Evolutionary conservation across 2,888 invertebrate species (phyloP).

Genomic region (Drosophila paramelanica): DNA sequence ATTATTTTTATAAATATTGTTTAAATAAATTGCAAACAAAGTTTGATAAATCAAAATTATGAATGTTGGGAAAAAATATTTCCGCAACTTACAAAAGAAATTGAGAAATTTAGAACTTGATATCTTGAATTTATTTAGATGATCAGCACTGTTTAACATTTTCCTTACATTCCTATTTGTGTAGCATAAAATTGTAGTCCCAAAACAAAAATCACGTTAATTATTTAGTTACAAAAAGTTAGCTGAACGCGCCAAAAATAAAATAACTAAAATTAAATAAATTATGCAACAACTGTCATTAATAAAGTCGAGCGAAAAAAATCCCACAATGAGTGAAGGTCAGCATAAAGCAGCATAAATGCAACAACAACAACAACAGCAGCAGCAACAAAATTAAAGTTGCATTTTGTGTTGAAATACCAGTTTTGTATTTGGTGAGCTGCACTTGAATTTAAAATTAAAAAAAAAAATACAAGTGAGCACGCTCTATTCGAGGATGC

Average conservation of each 20-base stretch:
- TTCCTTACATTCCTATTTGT: slow-evolving; percentile 22
- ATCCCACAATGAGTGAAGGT: slow-evolving; percentile 79
- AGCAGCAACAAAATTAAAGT: slow-evolving; percentile 58
- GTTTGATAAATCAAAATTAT: not conserved
- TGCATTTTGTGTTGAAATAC: slow-evolving; percentile 77
- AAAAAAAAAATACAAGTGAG: slow-evolving; percentile 18
- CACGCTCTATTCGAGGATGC: not conserved
- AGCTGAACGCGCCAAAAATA: slow-evolving; percentile 54
- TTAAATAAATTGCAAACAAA: slow-evolving; percentile 18
- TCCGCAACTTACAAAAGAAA: not conserved
- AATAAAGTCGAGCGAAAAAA: slow-evolving; percentile 73
- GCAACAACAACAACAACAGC: slow-evolving; percentile 47
- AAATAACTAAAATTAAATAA: slow-evolving; percentile 61
- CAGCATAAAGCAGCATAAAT: slow-evolving; percentile 73
- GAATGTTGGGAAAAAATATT: not conserved
- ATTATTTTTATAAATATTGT: not conserved
- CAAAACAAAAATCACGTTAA: slow-evolving; percentile 60
- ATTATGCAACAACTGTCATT: slow-evolving; percentile 80
- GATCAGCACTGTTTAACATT: no score
- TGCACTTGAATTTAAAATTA: slow-evolving; percentile 68
- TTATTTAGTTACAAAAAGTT: slow-evolving; percentile 60
- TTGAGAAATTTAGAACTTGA: no score
- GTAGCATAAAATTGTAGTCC: slow-evolving; percentile 40
- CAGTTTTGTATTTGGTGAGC: slow-evolving; percentile 76
- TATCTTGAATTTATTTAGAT: not conserved